Percentiles rank a stretch among this genome's conserved stretches.
Conservation (phyloP, 1,140 invertebrate genomes). For the Megathymus violae region DNA sequence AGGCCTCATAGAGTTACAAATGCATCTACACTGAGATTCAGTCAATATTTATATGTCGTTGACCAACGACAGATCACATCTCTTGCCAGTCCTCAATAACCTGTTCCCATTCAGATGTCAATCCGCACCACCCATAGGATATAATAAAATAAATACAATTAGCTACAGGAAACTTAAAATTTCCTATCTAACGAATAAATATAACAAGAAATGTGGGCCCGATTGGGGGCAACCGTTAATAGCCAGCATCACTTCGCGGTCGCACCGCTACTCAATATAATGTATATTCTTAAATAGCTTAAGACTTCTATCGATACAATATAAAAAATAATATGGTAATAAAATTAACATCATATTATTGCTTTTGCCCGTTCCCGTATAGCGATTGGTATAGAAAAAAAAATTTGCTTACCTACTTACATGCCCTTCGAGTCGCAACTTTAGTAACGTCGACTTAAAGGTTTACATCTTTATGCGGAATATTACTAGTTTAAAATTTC, state of each 20-base stretch:
- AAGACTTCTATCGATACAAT: slow-evolving; percentile 80
- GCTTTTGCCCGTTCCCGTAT: slow-evolving; percentile 84
- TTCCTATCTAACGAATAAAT: slow-evolving; percentile 83
- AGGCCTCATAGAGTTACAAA: slow-evolving; percentile 84
- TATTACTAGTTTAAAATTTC: slow-evolving; percentile 49
- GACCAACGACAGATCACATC: slow-evolving; percentile 83
- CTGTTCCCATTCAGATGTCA: slow-evolving; percentile 61
- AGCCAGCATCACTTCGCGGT: slow-evolving; percentile 81
- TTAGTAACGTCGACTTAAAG: slow-evolving; percentile 63
- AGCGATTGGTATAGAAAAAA: slow-evolving; percentile 82
- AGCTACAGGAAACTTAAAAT: slow-evolving; percentile 83
- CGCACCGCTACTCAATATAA: slow-evolving; percentile 78
- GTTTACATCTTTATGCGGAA: slow-evolving; percentile 44
- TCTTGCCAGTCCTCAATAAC: slow-evolving; percentile 78
- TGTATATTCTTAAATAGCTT: slow-evolving; percentile 79
- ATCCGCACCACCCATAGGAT: slow-evolving; percentile 77
- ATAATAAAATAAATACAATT: slow-evolving; percentile 83
- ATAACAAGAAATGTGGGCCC: slow-evolving; percentile 73
- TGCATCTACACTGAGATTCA: slow-evolving; percentile 84
- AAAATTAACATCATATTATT: slow-evolving; percentile 84
- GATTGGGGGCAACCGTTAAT: slow-evolving; percentile 60
- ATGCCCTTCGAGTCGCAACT: slow-evolving; percentile 66
- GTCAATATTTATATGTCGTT: slow-evolving; percentile 84
- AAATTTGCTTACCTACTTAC: slow-evolving; percentile 79
- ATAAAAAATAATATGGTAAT: slow-evolving; percentile 84